Base-by-base conservation (phyloP, 1,140 invertebrate genomes). In the Sminthurides bifidus region DNA sequence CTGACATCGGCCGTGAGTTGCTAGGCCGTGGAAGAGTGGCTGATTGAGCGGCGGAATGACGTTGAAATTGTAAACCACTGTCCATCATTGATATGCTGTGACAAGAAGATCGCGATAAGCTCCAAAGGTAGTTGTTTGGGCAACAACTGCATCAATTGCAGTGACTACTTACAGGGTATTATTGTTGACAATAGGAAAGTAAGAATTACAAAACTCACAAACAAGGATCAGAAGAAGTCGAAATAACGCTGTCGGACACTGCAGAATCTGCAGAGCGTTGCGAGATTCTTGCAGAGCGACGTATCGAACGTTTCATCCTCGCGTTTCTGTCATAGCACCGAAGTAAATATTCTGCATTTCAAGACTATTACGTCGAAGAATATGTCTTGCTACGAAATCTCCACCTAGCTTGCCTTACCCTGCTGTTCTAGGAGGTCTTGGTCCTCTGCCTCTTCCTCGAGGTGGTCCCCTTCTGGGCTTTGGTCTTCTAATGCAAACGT, bases 401-500 rank as follows among this genome's bases (percentile, higher is more conserved):
- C 35, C 15, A n/a, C n/a, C n/a, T n/a, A n/a, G n/a, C n/a, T 37
- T 24, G 17, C 19, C 45, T 43, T 50, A 60, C 55, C 54, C 53
- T 17, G 54, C 29, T 15, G 19, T 35, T 52, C 41, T 31, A 35
- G 41, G 44, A 26, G 64, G 50, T n/a, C n/a, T n/a, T 10, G 58
- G 63, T 30, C 66, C 60, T 38, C 67, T 56, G 5, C 61, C 44
- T 40, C 60, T 63, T 50, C 58, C 52, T 27, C 65, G 52, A 27
- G 55, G 43, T 3, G 53, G 35, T 40, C 61, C 58, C 38, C 65
- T 52, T 64, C 74, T 72, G 14, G 76, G 79, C 61, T 81, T 84
- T 0, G 85, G 83, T 24, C 81, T 82, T 40, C 83, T 79, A 0
- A 85, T 89, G 69, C 87, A 92, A 37, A 87, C 77, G 68, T 87